Base-by-base conservation (phyloP, 2,797 vertebrate species). In the Coracias cyanogaster region DNA sequence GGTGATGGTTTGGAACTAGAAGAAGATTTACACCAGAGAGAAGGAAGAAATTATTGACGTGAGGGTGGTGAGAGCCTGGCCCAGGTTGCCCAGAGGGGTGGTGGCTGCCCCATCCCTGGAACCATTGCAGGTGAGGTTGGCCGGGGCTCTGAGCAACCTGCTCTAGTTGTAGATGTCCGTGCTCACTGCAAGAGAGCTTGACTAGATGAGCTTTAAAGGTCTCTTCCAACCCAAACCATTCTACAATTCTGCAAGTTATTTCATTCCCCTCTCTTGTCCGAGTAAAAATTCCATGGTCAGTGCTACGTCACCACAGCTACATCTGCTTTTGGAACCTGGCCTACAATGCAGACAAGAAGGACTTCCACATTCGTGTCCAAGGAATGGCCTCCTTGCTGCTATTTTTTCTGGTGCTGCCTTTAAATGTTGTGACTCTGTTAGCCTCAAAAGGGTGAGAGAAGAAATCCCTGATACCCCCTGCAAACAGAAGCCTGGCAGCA, bases 271-370 rank as follows among this genome's bases (percentile, higher is more conserved):
- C 41, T 41, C 41, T 41, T 64, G 37, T 26, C 55, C 15, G 20
- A 67, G 6, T 52, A 48, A 67, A 81, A 77, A 14, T 5, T 11
- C n/a, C 19, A 57, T 6, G 4, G 26, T 46, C 12, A 52, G 31
- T 54, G 24, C 33, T 58, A 33, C 0, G 0, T 12, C 22, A 21
- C 43, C 4, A 65, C 20, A 79, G 62, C 64, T 69, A 48, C 1
- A 2, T 35, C 10, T 82, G 29, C 46, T 82, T 72, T 77, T n/a
- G n/a, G n/a, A n/a, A n/a, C n/a, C n/a, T n/a, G n/a, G n/a, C n/a
- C n/a, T n/a, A n/a, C n/a, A n/a, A n/a, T n/a, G n/a, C n/a, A n/a
- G n/a, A n/a, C n/a, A n/a, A n/a, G n/a, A n/a, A n/a, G n/a, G n/a
- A n/a, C n/a, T n/a, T n/a, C n/a, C n/a, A n/a, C n/a, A n/a, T n/a